Base-by-base conservation (phyloP, 2,113 vertebrate species). In the Spea multiplicata region DNA sequence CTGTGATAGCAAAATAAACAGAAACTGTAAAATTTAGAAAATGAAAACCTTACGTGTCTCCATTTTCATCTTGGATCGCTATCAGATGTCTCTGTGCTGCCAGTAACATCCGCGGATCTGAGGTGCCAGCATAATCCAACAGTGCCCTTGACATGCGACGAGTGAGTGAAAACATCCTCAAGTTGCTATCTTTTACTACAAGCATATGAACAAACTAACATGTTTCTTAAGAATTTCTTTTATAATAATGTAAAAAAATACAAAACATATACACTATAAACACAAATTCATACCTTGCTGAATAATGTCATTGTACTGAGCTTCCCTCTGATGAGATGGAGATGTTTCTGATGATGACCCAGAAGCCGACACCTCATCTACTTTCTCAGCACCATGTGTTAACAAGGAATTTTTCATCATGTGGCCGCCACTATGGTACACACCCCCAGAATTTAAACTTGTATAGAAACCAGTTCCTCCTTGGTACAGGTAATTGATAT, bases 81-180 rank as follows among this genome's bases (percentile, higher is more conserved):
- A 92, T 95, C 44, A 99, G 91, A 82, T 98, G 95, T 86, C 94
- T 94, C 90, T 98, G 97, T 71, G 96, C 90, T 0, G 91, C 92
- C 83, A 99, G 90, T 10, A 99, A 93, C 84, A 95, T 84, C 47
- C 94, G 92, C 1, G 94, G 94, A 14, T 99, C 96, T 0, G 95
- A 96, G 0, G 94, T 95, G 84, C 94, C 88, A 5, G 95, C 96
- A 86, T 96, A 99, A 84, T 95, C 92, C 0, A 97, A 91, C 73
- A 98, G 87, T 12, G 96, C 95, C 1, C 85, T 89, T 17, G 95
- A 95, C 0, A 93, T 95, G 77, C 93, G 91, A 66, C 81, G 88
- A 44, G 95, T 91, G 53, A 91, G 85, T 0, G 90, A 84, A 6
- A 93, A 88, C 4, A 94, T 89, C 73, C 90, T 86, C 73, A 83